Evolutionary conservation across 1,140 invertebrate species (phyloP).

Genomic region (Mylabris phalerata): DNA sequence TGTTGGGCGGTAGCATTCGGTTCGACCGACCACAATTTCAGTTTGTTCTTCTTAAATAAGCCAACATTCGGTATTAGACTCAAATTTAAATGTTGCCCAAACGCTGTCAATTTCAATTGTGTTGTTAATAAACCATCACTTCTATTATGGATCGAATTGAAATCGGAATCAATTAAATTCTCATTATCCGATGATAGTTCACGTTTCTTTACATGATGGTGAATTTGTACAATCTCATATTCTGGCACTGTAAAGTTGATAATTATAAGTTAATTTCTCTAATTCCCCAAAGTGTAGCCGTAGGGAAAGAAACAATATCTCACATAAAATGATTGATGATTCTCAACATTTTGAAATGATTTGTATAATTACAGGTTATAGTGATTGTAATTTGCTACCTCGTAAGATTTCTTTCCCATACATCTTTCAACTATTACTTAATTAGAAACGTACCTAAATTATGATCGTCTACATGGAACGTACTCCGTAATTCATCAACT

Average conservation of each 20-base stretch:
- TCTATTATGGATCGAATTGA: constrained; percentile 7
- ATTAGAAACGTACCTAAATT: constrained; percentile 52
- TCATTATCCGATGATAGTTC: constrained; percentile 20
- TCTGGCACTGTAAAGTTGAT: constrained; percentile 49
- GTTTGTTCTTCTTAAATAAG: constrained; percentile 59
- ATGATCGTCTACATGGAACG: constrained; percentile 73
- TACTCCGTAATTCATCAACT: constrained; percentile 64
- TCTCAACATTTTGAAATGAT: no score
- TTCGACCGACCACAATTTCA: constrained; percentile 73
- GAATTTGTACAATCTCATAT: constrained; percentile 56
- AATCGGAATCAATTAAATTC: constrained; percentile 4
- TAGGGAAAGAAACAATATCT: no score
- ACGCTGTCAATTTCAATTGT: constrained; percentile 67
- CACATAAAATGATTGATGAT: no score
- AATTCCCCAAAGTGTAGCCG: no score
- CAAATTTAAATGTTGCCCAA: constrained; percentile 65
- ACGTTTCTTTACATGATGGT: constrained; percentile 30
- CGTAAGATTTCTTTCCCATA: no score
- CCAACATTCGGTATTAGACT: constrained; percentile 65
- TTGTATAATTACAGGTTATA: no score
- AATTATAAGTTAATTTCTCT: no score
- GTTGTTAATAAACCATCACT: constrained; percentile 15
- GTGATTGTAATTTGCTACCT: no score
- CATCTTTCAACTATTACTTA: neutral
- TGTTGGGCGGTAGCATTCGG: constrained; percentile 58